Base-by-base conservation (phyloP, 1,140 invertebrate genomes). In the Achroia grisella region DNA sequence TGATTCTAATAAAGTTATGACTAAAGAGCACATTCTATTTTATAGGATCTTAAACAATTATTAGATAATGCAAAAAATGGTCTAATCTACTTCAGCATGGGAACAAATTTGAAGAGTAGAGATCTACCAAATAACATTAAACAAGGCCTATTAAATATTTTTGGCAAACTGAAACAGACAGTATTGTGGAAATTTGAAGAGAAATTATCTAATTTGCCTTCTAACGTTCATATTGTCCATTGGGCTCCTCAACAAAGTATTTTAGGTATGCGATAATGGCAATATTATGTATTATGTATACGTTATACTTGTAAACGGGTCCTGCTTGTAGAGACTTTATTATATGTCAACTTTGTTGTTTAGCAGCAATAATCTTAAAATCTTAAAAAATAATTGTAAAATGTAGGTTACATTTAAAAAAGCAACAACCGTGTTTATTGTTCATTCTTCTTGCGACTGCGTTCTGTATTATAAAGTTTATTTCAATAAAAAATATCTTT, bases 1-100 rank as follows among this genome's bases (percentile, higher is more conserved):
- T 6, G 6, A 23, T 3, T 23, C 17, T 23, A 23, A 23, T 6
- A 23, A 3, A 23, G 6, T 6, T 23, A 23, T 6, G 6, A 23
- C 6, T 23, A 34, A 34, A 1, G 12, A 34, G 3, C 10, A 11
- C 4, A 11, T 12, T 34, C 12, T 34, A 3, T n/a, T 8, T 37
- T 56, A 23, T 39, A 67, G 64, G 63, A 84, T 33, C 62, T 86
- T 4, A 53, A 88, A 58, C 63, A 81, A 13, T 87, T 89, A 3
- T 62, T 90, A 9, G 82, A 88, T 34, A 73, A 70, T 41, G 78
- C 87, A 1, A 64, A 71, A 28, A 57, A 89, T 28, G 89, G 89
- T 8, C 84, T 87, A 0, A 68, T 91, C 14, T 89, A 88, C 44
- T 89, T 91, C 33, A 89, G 80, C 40, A 72, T 90, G 44, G 90